Percentiles rank a stretch among this genome's conserved stretches.
Evolutionary conservation across 2,797 vertebrate species (phyloP).

Genomic region (Epinephelus awoara): DNA sequence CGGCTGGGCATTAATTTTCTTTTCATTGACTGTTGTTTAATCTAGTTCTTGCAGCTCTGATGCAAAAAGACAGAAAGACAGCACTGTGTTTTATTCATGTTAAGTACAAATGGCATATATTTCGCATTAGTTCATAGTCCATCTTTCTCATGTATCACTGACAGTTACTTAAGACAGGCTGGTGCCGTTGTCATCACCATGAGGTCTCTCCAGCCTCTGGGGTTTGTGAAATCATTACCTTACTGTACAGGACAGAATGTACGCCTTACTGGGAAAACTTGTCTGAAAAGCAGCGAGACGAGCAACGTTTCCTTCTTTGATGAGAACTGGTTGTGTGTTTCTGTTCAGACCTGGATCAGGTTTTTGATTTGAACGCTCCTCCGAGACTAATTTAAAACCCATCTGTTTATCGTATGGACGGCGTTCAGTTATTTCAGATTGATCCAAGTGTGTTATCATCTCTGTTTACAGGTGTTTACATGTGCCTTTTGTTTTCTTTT

Average conservation of each 20-base stretch:
- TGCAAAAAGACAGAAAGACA: too few relatives aligned
- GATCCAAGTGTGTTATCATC: conserved; percentile 34
- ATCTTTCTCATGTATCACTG: neutral
- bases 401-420: neutral
- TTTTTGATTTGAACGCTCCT: neutral
- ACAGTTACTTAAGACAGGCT: neutral
- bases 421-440: neutral
- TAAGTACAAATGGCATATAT: too few relatives aligned
- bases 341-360: conserved; percentile 4
- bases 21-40: too few relatives aligned
- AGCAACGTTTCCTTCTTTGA: neutral
- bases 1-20: too few relatives aligned
- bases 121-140: too few relatives aligned
- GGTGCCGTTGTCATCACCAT: neutral
- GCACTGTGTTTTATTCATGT: too few relatives aligned
- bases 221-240: neutral
- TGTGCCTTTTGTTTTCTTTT: conserved; percentile 41
- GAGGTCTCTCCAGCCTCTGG: neutral
- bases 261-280: neutral
- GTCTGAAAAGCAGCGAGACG: neutral
- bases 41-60: too few relatives aligned
- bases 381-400: conserved; percentile 23
- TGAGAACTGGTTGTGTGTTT: neutral
- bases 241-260: conserved; percentile 33
- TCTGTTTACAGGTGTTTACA: conserved; percentile 62